Conservation (phyloP, 2,797 vertebrate genomes). For the Hemitrygon akajei region DNA sequence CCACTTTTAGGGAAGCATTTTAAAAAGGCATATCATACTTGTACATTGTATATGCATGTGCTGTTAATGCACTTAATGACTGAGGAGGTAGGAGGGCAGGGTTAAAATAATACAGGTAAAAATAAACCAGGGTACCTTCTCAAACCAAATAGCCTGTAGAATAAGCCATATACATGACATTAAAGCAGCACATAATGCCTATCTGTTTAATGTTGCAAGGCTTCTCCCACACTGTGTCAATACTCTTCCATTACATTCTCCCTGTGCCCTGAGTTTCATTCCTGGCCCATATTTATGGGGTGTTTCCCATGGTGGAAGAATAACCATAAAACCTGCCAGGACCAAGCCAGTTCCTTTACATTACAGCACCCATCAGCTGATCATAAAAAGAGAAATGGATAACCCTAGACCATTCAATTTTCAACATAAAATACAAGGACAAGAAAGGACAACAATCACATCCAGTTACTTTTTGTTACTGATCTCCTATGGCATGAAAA, state of each 20-base stretch:
- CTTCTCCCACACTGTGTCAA: background rate
- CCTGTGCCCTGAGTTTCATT: background rate
- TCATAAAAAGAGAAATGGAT: background rate
- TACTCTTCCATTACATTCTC: background rate
- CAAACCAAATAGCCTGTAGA: background rate
- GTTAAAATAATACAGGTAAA: background rate
- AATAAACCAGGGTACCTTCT: background rate
- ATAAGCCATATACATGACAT: background rate
- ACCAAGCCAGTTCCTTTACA: background rate
- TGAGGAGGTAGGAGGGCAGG: no score
- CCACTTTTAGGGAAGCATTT: no score
- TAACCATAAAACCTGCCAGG: background rate
- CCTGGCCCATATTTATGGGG: background rate
- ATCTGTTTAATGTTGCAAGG: background rate
- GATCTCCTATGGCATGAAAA: background rate
- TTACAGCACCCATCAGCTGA: background rate
- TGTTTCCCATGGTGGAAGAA: background rate
- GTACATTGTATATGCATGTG: no score
- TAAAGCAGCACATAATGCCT: background rate
- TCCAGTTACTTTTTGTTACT: background rate
- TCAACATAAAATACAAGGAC: background rate
- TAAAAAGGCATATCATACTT: no score
- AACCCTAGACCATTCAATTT: background rate
- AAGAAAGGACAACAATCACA: background rate
- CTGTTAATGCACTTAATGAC: no score